A percentile compares a stretch with the other conserved stretches of the same genome.
Evolutionary conservation across 2,113 vertebrate genomes (phyloP).

Genomic region (cattle (Bos taurus)): ARS-UCD2.0 NC_037339.1:42682001-42682500

Average conservation of each 20-base stretch:
- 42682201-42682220: neutral
- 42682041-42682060: neutral
- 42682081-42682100: neutral
- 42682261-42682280: neutral
- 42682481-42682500: too few relatives aligned
- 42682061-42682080: neutral
- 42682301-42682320: neutral
- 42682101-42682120: neutral
- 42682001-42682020: neutral
- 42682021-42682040: neutral
- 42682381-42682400: neutral
- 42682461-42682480: too few relatives aligned
- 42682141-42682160: neutral
- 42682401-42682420: too few relatives aligned
- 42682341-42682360: neutral
- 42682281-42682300: neutral
- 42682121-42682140: neutral
- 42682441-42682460: too few relatives aligned
- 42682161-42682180: neutral
- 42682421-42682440: rapidly evolving
- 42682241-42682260: neutral
- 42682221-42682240: neutral
- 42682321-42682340: neutral
- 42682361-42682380: neutral
- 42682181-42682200: neutral